Evolutionary conservation across 2,888 invertebrate genomes (phyloP).

Genomic region (Xiphydria camelus): DNA sequence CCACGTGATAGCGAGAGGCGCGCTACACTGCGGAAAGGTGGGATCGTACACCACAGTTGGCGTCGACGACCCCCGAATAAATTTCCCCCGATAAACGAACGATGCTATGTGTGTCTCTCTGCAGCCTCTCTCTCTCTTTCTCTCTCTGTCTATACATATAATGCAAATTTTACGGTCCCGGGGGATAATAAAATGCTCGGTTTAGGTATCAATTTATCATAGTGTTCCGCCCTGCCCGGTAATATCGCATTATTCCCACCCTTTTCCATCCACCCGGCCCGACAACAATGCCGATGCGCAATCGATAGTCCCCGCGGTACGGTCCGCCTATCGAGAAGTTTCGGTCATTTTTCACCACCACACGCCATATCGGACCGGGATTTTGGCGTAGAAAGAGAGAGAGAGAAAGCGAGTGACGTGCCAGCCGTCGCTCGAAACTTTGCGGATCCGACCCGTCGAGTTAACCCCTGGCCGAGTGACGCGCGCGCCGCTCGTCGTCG

Average conservation of each 20-base stretch:
- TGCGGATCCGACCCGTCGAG: too few relatives aligned
- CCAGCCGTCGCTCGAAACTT: slow-evolving; percentile 12
- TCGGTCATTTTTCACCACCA: slow-evolving; percentile 40
- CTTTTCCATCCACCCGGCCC: slow-evolving; percentile 22
- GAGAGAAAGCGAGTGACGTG: slow-evolving; percentile 31
- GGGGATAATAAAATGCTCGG: slow-evolving; percentile 19
- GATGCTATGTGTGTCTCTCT: too few relatives aligned
- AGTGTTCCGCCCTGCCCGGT: slow-evolving; percentile 25
- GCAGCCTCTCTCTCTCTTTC: too few relatives aligned
- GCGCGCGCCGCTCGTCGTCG: too few relatives aligned
- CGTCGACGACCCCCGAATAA: too few relatives aligned
- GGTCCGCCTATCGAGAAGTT: slow-evolving; percentile 25
- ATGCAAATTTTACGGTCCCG: slow-evolving; percentile 17
- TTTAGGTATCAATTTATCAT: slow-evolving; percentile 42
- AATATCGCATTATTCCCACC: slow-evolving; percentile 41
- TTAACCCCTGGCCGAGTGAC: too few relatives aligned
- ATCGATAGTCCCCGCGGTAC: slow-evolving; percentile 34
- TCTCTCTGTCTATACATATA: too few relatives aligned
- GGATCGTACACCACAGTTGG: too few relatives aligned
- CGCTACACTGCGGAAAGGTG: too few relatives aligned
- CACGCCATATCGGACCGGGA: slow-evolving; percentile 25
- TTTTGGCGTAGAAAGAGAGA: too few relatives aligned
- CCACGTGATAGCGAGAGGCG: too few relatives aligned
- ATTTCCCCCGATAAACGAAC: too few relatives aligned
- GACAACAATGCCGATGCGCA: slow-evolving; percentile 42